Evolutionary conservation across 2,113 vertebrate species (phyloP).

Genomic region (Microtus ochrogaster): DNA sequence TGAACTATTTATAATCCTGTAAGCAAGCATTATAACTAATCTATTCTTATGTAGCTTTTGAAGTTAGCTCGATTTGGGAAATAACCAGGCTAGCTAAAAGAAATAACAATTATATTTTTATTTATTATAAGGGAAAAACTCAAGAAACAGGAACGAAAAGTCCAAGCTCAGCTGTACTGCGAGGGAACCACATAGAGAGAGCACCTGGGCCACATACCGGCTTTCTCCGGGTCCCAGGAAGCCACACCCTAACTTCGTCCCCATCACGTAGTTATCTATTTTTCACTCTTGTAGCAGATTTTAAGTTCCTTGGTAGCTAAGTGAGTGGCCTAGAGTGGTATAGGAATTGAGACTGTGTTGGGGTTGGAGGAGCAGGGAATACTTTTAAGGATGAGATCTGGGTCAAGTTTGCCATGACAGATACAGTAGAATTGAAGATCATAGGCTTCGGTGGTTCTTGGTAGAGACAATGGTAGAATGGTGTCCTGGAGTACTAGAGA

Average conservation of each 20-base stretch:
- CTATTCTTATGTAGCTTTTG: neutral
- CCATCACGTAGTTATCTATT: neutral
- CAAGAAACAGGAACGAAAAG: too few species aligned
- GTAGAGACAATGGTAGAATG: neutral
- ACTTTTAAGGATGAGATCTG: neutral
- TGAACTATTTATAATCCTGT: neutral
- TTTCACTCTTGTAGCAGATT: neutral
- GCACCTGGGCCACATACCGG: too few species aligned
- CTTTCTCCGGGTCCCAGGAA: too few species aligned
- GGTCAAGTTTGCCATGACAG: neutral
- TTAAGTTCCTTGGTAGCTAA: neutral
- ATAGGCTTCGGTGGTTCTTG: neutral
- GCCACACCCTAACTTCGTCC: too few species aligned
- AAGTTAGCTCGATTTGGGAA: too few species aligned
- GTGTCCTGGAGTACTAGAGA: neutral
- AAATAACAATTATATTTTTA: too few species aligned
- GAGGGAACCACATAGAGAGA: too few species aligned
- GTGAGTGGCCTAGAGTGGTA: neutral
- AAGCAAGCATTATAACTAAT: neutral
- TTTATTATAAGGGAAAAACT: too few species aligned
- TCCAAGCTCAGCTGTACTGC: too few species aligned
- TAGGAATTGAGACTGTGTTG: neutral
- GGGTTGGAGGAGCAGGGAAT: neutral
- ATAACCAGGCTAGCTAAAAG: too few species aligned
- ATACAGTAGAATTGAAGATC: neutral